A percentile compares a stretch with the other conserved stretches of the same genome.
These are phyloP conservation scores for Bubo bubo DNA, from an alignment of 2,113 vertebrate species.

Conservation along the genomic window DNA sequence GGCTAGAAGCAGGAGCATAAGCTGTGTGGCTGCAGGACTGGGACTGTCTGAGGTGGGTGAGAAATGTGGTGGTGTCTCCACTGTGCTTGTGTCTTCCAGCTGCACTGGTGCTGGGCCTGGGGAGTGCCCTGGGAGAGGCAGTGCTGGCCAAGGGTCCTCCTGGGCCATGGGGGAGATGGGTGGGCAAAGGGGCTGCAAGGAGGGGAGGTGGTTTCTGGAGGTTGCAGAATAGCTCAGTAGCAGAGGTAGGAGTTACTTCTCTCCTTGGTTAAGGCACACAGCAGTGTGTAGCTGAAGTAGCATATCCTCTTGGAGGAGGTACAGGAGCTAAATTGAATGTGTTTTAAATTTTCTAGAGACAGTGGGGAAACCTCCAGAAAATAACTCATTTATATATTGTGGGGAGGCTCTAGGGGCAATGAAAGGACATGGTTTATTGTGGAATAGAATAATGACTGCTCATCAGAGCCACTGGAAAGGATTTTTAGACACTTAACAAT, in stretches of 20 bases:
- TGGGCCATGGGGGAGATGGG: background rate
- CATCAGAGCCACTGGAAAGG: background rate
- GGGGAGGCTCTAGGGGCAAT: background rate
- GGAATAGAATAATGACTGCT: background rate
- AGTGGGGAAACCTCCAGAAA: background rate
- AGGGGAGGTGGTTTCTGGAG: background rate
- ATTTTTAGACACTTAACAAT: background rate
- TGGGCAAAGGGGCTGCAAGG: background rate
- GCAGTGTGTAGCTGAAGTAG: background rate
- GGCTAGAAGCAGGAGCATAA: fast-evolving
- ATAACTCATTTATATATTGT: background rate
- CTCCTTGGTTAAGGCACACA: background rate
- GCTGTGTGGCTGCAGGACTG: fast-evolving
- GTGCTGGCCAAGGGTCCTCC: fast-evolving
- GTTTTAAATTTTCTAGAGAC: background rate
- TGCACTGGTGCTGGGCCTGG: background rate
- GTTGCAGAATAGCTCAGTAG: background rate
- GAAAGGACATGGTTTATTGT: background rate
- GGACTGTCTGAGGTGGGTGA: fast-evolving
- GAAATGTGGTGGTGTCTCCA: fast-evolving
- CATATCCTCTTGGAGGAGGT: background rate
- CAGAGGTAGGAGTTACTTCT: background rate
- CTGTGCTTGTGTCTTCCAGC: fast-evolving
- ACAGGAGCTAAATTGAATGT: background rate
- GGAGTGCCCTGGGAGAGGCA: background rate